Base-by-base conservation (phyloP, 2,113 vertebrate genomes). In the Pheucticus melanocephalus region DNA sequence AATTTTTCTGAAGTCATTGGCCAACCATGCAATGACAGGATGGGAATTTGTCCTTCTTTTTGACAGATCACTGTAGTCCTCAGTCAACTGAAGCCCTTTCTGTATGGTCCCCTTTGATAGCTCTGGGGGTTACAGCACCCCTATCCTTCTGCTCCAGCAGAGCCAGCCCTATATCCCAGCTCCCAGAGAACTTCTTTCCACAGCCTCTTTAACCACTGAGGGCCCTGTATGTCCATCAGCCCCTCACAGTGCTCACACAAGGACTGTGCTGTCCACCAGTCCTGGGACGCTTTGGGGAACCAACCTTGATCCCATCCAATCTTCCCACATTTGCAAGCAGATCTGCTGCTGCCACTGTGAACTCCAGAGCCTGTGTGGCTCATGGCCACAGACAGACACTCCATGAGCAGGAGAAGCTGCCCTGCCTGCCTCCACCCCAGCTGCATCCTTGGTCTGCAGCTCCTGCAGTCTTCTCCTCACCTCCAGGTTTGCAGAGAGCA, bases 31-130 rank as follows among this genome's bases (percentile, higher is more conserved):
- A 78, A 30, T 0, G 5, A 78, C 18, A 37, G 69, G 19, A 54
- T 1, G 7, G 53, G 60, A 93, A 17, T 57, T 69, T 44, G 12
- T 82, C 71, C 40, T 88, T 23, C 45, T 81, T 93, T 94, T 75
- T 75, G 51, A 25, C 47, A 48, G 39, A 65, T 10, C n/a, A 66
- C 33, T 80, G 35, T 24, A 47, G 54, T 30, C 31, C 24, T 86
- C 63, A 72, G 3, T 25, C 0, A 0, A 12, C 10, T 70, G 60
- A 44, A 86, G 19, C 2, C 44, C 24, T 79, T 72, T 60, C 39
- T 61, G 40, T 0, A 5, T 1, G 1, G 9, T 82, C 57, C 23
- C 5, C 21, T 80, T 54, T 19, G 23, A 25, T 3, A 39, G 23
- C 17, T 70, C 19, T 51, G 19, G 24, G 66, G 33, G 22, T 73